These are phyloP conservation scores for Archilochus colubris DNA, from an alignment of 2,113 vertebrate species.

Conservation along the genomic window DNA sequence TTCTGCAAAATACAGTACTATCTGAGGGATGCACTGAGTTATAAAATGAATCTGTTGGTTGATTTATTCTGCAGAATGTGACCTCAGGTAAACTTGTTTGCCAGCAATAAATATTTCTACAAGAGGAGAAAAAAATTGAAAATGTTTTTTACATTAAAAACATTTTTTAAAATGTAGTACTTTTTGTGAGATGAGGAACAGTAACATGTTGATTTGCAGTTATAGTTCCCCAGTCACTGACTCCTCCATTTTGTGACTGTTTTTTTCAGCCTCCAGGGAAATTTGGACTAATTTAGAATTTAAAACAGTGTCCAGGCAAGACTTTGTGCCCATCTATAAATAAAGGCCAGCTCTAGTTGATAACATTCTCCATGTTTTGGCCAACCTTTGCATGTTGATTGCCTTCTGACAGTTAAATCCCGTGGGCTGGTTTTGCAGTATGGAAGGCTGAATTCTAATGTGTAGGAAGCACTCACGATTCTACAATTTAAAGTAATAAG, in stretches of 20 bases:
- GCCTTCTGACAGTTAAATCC: not conserved
- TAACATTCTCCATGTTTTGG: not conserved
- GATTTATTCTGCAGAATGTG: not conserved
- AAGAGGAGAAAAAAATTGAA: not conserved
- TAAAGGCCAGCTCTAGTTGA: not conserved
- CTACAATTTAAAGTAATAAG: not conserved
- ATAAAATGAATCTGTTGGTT: not conserved
- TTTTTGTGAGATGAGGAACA: not conserved
- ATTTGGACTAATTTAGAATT: not conserved
- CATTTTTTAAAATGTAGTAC: not conserved
- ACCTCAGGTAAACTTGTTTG: not conserved
- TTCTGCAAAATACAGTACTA: not conserved
- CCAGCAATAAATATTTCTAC: not conserved
- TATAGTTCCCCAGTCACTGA: not conserved
- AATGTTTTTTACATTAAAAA: not conserved
- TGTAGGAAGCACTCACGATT: not conserved
- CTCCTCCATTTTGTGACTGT: not conserved
- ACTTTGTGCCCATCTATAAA: not conserved
- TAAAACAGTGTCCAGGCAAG: not conserved
- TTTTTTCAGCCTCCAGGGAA: not conserved
- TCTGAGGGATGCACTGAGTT: not conserved
- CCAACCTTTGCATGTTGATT: not conserved
- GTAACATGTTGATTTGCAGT: not conserved
- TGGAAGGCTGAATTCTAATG: not conserved
- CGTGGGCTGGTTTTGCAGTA: not conserved